Evolutionary conservation across 1,140 invertebrate species (phyloP).

Genomic region (Pemphigus obesinymphae): DNA sequence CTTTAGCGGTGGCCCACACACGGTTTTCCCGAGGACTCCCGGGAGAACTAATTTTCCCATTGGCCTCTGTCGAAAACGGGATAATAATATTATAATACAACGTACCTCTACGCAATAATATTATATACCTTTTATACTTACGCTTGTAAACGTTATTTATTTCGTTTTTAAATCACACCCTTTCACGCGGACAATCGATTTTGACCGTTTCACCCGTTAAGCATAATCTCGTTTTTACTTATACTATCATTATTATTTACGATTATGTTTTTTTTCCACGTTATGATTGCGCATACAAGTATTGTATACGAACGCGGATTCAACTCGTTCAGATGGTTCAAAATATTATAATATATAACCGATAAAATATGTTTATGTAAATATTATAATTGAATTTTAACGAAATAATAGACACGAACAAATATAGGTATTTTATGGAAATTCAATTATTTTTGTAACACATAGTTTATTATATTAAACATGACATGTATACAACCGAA

Average conservation of each 20-base stretch:
- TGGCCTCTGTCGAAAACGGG: not conserved
- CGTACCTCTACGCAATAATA: too few species aligned
- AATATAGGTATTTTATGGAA: too few species aligned
- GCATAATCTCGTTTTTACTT: not conserved
- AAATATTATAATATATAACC: too few species aligned
- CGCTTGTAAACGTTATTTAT: not conserved
- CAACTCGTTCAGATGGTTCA: not conserved
- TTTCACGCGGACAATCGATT: not conserved
- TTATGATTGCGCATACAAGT: too few species aligned
- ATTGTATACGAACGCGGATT: not conserved
- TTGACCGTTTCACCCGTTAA: not conserved
- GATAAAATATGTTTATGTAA: not conserved
- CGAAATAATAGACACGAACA: too few species aligned
- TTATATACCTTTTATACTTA: too few species aligned
- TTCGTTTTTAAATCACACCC: not conserved
- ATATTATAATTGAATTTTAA: not conserved
- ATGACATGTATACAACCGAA: too few species aligned
- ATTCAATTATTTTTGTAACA: too few species aligned
- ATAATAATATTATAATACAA: not conserved
- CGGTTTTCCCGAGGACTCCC: not conserved
- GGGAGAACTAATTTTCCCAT: not conserved
- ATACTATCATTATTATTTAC: not conserved
- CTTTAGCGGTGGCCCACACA: not conserved
- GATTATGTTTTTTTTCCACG: not conserved
- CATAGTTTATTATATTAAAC: too few species aligned